Conservation (phyloP, 2,888 invertebrate genomes). For the Byasa hedistus region DNA sequence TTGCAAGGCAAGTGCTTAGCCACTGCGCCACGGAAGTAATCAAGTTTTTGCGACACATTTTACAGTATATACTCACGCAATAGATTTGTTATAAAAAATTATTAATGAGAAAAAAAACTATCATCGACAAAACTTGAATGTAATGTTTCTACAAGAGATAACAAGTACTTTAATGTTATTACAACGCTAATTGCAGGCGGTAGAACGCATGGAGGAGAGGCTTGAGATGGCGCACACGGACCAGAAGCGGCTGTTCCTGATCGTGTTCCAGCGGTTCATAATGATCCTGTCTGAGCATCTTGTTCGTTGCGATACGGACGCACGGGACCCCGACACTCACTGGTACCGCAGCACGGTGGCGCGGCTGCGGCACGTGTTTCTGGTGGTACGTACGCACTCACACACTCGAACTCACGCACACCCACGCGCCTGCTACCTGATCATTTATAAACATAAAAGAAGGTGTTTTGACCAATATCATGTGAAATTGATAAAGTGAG, state of each 20-base stretch:
- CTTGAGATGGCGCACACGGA: slow-evolving; percentile 96
- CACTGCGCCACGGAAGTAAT: too few species aligned
- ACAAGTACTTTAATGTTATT: background rate
- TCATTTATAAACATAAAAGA: too few species aligned
- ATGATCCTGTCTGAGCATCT: slow-evolving; percentile 98
- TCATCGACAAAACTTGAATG: too few species aligned
- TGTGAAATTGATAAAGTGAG: background rate
- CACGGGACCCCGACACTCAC: slow-evolving; percentile 93
- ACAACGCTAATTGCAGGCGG: slow-evolving; percentile 77
- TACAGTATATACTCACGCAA: too few species aligned
- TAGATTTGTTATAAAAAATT: too few species aligned
- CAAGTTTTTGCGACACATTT: too few species aligned
- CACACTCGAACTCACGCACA: background rate
- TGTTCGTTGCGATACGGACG: slow-evolving; percentile 95
- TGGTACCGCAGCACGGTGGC: slow-evolving; percentile 99
- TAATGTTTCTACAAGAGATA: too few species aligned
- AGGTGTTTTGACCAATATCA: too few species aligned
- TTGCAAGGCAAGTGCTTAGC: too few species aligned
- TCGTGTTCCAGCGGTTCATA: slow-evolving; percentile 98
- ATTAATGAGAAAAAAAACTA: too few species aligned
- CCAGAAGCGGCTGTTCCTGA: slow-evolving; percentile 97
- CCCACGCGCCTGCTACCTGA: too few species aligned
- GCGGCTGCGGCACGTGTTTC: slow-evolving; percentile 95
- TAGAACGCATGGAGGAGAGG: slow-evolving; percentile 97
- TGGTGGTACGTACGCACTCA: slow-evolving; percentile 83